Evolutionary conservation across 2,888 invertebrate species (phyloP).

Genomic region (Macroteleia sp.): DNA sequence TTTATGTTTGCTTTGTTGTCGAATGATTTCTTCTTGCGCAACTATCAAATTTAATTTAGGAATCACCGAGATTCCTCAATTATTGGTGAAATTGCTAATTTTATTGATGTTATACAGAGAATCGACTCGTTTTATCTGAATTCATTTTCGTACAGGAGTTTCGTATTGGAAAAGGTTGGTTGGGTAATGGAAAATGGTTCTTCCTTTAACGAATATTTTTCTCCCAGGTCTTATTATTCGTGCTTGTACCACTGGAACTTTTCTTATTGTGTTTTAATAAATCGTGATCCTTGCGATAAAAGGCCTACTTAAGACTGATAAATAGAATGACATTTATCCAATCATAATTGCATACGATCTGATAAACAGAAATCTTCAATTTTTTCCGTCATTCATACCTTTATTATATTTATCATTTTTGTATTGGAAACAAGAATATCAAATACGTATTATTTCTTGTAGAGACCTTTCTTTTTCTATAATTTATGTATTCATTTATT

Average conservation of each 20-base stretch:
- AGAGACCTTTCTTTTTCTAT: too few species aligned
- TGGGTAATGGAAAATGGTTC: slow-evolving; percentile 14
- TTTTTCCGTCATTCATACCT: slow-evolving; percentile 45
- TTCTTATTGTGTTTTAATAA: slow-evolving; percentile 36
- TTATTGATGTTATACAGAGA: too few species aligned
- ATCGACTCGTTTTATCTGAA: too few species aligned
- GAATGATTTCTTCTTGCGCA: neutral
- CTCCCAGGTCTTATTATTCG: slow-evolving; percentile 3
- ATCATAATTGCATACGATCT: slow-evolving; percentile 52
- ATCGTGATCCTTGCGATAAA: slow-evolving; percentile 46
- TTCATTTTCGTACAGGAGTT: neutral
- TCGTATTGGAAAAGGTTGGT: too few species aligned
- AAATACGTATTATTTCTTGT: too few species aligned
- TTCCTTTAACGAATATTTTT: slow-evolving; percentile 2
- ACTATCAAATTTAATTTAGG: slow-evolving; percentile 4
- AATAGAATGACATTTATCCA: slow-evolving; percentile 56
- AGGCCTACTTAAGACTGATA: slow-evolving; percentile 49
- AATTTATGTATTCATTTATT: too few species aligned
- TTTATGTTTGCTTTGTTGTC: too few species aligned
- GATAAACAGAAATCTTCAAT: slow-evolving; percentile 18
- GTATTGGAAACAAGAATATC: too few species aligned
- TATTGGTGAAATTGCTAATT: too few species aligned
- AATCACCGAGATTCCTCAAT: too few species aligned
- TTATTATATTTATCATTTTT: too few species aligned
- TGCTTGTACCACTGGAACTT: neutral